Conservation (phyloP, 2,113 vertebrate species). For the Pedionomus torquatus region DNA sequence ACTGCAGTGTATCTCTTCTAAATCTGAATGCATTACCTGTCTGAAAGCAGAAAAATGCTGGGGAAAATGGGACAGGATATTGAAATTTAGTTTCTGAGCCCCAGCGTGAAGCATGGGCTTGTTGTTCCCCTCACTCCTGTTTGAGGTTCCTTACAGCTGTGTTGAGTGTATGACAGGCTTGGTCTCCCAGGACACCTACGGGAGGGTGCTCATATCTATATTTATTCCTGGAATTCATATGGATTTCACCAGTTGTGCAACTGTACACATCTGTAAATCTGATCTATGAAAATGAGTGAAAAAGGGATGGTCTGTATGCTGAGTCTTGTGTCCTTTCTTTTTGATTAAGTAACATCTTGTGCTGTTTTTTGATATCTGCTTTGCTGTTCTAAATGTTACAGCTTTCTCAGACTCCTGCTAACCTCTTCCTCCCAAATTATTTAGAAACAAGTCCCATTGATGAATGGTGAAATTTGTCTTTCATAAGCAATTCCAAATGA, state of each 20-base stretch:
- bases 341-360: not conserved
- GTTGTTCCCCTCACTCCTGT: not conserved
- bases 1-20: not conserved
- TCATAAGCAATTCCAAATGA: not conserved
- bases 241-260: not conserved
- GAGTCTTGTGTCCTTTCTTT: not conserved
- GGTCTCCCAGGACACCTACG: not conserved
- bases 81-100: not conserved
- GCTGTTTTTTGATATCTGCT: not conserved
- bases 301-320: not conserved
- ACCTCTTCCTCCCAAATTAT: not conserved
- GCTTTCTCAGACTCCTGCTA: not conserved
- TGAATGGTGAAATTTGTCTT: not conserved
- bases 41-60: not conserved
- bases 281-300: not conserved
- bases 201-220: not conserved
- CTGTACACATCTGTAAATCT: not conserved
- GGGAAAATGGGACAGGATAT: constrained; percentile 6
- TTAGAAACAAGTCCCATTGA: not conserved
- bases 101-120: not conserved
- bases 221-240: not conserved
- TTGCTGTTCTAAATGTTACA: not conserved
- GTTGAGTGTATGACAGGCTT: not conserved
- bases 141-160: not conserved
- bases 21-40: not conserved